phyloP scores from a whole-genome alignment of 2,113 vertebrate genomes.

The Chrysochloris asiatica region DNA sequence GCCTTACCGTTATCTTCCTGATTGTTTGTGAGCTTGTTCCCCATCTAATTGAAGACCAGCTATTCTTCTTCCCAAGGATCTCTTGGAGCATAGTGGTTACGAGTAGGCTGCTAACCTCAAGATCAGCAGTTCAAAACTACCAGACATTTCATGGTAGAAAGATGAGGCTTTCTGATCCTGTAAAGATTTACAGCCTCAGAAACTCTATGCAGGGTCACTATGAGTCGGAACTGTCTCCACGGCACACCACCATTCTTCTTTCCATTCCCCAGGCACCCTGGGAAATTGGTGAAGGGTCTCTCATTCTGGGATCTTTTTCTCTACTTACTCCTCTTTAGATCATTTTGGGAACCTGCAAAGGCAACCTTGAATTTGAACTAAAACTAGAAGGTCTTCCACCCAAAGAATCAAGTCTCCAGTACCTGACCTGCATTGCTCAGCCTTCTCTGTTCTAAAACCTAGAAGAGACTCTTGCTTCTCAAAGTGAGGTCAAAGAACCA shows the following conservation, averaged over 20 bases:
- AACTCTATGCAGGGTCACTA: no score
- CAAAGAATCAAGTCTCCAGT: not conserved
- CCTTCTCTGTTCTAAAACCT: not conserved
- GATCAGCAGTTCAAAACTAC: no score
- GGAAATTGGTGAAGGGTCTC: not conserved
- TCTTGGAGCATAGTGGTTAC: no score
- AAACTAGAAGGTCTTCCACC: not conserved
- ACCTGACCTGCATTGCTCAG: not conserved
- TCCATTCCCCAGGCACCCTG: not conserved
- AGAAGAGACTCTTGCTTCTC: not conserved
- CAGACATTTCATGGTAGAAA: no score
- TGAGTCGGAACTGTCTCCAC: no score
- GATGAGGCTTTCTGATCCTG: no score
- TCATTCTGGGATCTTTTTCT: not conserved
- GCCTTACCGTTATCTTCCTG: not conserved
- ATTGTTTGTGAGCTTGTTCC: not conserved
- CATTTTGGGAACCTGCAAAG: not conserved
- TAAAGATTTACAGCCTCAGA: no score
- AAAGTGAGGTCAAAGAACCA: not conserved
- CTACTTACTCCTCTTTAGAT: not conserved
- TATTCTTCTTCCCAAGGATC: not conserved
- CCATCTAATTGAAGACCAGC: not conserved
- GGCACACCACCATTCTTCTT: no score
- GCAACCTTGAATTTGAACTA: slow-evolving; percentile 27
- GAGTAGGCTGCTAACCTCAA: no score